Percentiles rank a stretch among this genome's conserved stretches.
Conservation (phyloP, 2,113 vertebrate species). For the Myodes glareolus region DNA sequence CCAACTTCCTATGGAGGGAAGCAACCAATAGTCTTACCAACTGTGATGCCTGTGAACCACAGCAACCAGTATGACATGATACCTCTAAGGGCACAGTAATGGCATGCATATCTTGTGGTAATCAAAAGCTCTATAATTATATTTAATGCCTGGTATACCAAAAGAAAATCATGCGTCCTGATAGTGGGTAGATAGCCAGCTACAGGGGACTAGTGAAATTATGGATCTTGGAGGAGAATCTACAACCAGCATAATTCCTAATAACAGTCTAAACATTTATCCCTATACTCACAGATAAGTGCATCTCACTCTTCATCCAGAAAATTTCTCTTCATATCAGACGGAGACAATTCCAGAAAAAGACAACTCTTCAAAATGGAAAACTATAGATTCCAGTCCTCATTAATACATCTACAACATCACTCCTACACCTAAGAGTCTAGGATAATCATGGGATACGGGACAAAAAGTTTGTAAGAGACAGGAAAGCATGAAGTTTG, state of each 20-base stretch:
- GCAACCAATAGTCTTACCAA: background rate
- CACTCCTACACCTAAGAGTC: background rate
- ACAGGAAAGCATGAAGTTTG: background rate
- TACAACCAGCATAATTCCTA: background rate
- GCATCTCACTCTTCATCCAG: background rate
- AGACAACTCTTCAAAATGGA: background rate
- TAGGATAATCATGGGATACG: fast-evolving
- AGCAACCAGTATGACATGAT: background rate
- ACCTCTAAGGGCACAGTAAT: background rate
- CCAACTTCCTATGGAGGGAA: background rate
- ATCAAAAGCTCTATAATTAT: background rate
- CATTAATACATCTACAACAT: background rate
- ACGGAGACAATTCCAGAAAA: background rate
- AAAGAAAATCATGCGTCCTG: background rate
- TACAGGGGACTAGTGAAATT: background rate
- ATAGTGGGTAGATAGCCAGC: background rate
- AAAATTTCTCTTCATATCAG: background rate
- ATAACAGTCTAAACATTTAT: background rate
- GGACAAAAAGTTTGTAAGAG: background rate
- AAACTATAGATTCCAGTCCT: background rate
- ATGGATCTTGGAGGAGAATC: background rate
- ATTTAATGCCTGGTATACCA: background rate
- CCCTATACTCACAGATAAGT: background rate
- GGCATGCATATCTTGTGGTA: background rate
- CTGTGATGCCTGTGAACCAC: background rate